Evolutionary conservation across 2,797 vertebrate genomes (phyloP).

Genomic region (Taenioides sp.): DNA sequence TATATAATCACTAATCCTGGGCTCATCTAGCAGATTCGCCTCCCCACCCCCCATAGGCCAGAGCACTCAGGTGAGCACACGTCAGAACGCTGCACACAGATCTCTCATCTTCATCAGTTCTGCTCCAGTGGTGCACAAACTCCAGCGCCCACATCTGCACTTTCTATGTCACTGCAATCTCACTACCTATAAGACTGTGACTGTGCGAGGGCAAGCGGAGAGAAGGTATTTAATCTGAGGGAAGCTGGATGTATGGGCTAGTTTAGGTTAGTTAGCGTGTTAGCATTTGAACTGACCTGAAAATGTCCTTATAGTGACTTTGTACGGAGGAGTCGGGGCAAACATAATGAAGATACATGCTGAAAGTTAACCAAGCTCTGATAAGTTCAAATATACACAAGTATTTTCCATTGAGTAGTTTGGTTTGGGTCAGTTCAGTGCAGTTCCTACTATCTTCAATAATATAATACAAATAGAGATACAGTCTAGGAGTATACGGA

Average conservation of each 20-base stretch:
- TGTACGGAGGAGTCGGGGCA: not conserved
- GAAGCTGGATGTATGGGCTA: slow-evolving; percentile 19
- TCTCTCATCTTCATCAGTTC: slow-evolving; percentile 61
- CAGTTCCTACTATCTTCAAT: not conserved
- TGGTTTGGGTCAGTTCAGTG: not conserved
- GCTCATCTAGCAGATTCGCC: slow-evolving; percentile 4
- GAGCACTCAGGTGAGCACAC: slow-evolving; percentile 36
- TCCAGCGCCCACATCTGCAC: slow-evolving; percentile 18
- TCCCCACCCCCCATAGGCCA: slow-evolving; percentile 17
- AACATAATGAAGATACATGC: slow-evolving; percentile 9
- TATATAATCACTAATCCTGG: slow-evolving; percentile 11
- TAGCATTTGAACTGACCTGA: slow-evolving; percentile 14
- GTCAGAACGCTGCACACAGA: slow-evolving; percentile 45
- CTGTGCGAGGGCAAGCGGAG: slow-evolving; percentile 3
- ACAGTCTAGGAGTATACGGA: no score
- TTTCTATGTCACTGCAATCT: slow-evolving; percentile 35
- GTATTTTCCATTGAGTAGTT: not conserved
- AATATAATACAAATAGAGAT: no score
- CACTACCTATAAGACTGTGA: slow-evolving; percentile 13
- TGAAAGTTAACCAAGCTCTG: slow-evolving; percentile 8
- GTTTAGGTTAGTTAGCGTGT: slow-evolving; percentile 14
- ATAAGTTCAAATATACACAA: not conserved
- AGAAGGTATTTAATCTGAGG: slow-evolving; percentile 9
- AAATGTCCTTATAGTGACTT: slow-evolving; percentile 19
- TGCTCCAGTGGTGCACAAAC: slow-evolving; percentile 53